A percentile compares a stretch with the other conserved stretches of the same genome.
These are phyloP conservation scores for Pachypeltis micranthus DNA, from an alignment of 1,140 invertebrate genomes.

Conservation along the genomic window DNA sequence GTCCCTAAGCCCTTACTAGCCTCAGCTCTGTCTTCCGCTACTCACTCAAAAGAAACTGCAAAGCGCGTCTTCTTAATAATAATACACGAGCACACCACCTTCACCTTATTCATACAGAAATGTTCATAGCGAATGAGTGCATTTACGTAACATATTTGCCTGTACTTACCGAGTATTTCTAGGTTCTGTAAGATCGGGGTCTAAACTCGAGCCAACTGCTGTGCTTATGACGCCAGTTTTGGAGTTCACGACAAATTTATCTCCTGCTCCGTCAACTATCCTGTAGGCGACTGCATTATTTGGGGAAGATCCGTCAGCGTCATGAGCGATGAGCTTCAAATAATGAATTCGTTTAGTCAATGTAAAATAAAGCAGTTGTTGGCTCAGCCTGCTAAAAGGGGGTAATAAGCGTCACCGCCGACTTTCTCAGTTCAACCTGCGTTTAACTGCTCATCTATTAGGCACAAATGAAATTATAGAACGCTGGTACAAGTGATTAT, in stretches of 20 bases:
- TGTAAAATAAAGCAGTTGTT: neutral
- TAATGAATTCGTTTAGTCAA: neutral
- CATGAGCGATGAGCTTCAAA: slow-evolving; percentile 58
- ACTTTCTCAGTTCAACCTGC: no score
- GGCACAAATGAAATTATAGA: no score
- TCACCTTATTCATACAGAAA: no score
- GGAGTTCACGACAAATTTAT: slow-evolving; percentile 84
- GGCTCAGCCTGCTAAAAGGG: neutral
- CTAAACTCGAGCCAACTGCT: slow-evolving; percentile 70
- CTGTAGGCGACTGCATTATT: slow-evolving; percentile 80
- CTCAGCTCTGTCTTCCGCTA: no score
- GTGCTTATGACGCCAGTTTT: slow-evolving; percentile 72
- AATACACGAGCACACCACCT: no score
- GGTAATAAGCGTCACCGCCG: no score
- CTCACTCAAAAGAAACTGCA: no score
- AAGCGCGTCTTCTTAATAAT: no score
- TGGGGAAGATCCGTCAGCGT: slow-evolving; percentile 71
- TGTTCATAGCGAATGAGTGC: no score
- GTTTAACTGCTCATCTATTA: neutral
- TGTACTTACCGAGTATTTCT: slow-evolving; percentile 56
- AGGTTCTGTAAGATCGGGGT: slow-evolving; percentile 73
- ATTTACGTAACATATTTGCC: no score
- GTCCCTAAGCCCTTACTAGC: no score
- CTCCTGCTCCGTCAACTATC: slow-evolving; percentile 71
- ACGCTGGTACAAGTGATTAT: no score